phyloP scores from a whole-genome alignment of 2,113 vertebrate species.

The Columbina picui region DNA sequence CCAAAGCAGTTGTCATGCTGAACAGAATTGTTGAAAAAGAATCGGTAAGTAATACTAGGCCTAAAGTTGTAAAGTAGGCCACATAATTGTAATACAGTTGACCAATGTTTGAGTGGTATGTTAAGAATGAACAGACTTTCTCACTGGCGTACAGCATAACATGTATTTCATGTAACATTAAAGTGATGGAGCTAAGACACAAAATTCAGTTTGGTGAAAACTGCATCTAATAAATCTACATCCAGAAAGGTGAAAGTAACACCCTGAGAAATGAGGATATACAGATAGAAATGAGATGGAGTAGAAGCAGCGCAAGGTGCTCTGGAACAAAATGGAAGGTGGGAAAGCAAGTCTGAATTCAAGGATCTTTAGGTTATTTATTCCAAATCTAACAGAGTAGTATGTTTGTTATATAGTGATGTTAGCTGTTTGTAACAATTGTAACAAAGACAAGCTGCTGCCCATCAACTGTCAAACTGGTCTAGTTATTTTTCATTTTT shows the following conservation, averaged over 20 bases:
- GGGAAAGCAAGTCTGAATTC: neutral
- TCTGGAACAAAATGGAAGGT: neutral
- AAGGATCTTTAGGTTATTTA: neutral
- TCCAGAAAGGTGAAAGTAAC: neutral
- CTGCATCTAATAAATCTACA: neutral
- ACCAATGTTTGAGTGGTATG: neutral
- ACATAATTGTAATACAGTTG: neutral
- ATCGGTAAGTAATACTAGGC: conserved; percentile 84
- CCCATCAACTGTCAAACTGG: neutral
- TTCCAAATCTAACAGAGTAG: neutral
- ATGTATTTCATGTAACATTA: neutral
- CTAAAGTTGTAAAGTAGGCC: neutral
- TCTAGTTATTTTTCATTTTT: neutral
- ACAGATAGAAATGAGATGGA: neutral
- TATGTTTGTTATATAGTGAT: neutral
- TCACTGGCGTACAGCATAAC: neutral
- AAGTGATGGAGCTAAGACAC: neutral
- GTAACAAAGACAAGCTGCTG: neutral
- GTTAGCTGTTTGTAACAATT: neutral
- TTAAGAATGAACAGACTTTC: neutral
- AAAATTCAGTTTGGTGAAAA: neutral
- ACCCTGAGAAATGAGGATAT: neutral
- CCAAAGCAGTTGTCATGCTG: conserved; percentile 96
- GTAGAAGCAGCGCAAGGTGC: neutral
- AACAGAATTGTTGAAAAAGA: conserved; percentile 97